Percentiles rank a stretch among this genome's conserved stretches.
These are phyloP conservation scores for Atta texana DNA, from an alignment of 1,140 invertebrate species.

Conservation along the genomic window DNA sequence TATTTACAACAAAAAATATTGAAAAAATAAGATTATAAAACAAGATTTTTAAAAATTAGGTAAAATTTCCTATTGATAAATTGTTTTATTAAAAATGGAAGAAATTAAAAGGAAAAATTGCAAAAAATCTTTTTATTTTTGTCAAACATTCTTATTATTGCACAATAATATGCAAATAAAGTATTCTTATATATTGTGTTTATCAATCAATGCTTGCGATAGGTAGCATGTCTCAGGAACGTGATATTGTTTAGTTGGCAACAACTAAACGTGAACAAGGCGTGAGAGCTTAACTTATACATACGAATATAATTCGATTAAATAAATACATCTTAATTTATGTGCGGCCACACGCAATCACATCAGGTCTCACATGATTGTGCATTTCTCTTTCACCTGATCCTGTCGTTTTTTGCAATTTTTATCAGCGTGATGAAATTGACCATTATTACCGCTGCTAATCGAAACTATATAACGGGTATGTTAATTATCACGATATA, in stretches of 20 bases:
- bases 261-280: conserved; percentile 19
- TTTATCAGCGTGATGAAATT: not conserved
- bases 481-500: not conserved
- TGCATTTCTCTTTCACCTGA: not conserved
- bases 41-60: not conserved
- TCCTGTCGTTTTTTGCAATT: not conserved
- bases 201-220: not conserved
- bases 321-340: not conserved
- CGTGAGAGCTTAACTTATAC: not conserved
- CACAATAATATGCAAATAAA: conserved; percentile 5
- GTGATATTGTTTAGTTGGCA: conserved; percentile 18
- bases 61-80: not conserved
- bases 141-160: not conserved
- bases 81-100: not conserved
- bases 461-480: not conserved
- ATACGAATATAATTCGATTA: not conserved
- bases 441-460: not conserved
- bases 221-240: conserved; percentile 34
- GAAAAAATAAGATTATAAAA: not conserved
- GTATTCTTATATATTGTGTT: not conserved
- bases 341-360: not conserved
- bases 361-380: not conserved
- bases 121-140: not conserved
- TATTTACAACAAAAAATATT: not conserved
- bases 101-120: not conserved